Evolutionary conservation across 2,888 invertebrate species (phyloP).

Genomic region (Graphium colonna): DNA sequence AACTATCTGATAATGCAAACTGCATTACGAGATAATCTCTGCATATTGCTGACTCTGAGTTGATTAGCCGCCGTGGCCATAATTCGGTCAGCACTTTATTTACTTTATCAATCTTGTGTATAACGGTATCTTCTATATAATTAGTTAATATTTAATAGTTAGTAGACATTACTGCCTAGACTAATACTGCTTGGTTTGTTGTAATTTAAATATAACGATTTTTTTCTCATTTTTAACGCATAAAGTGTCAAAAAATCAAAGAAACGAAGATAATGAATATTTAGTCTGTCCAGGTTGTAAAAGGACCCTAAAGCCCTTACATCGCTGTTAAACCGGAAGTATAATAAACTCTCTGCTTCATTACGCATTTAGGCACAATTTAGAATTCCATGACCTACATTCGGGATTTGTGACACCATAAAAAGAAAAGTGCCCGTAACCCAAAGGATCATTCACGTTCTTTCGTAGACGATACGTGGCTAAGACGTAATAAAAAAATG

Average conservation of each 20-base stretch:
- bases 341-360: slow-evolving; percentile 7
- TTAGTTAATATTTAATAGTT: too few species aligned
- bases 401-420: slow-evolving; percentile 19
- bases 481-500: slow-evolving; percentile 8
- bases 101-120: too few species aligned
- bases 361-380: slow-evolving; percentile 18
- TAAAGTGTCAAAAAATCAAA: not conserved
- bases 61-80: too few species aligned
- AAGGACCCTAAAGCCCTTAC: not conserved
- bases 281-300: not conserved
- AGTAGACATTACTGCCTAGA: too few species aligned
- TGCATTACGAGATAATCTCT: too few species aligned
- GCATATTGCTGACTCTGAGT: too few species aligned
- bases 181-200: too few species aligned
- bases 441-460: slow-evolving; percentile 8
- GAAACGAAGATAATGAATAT: not conserved
- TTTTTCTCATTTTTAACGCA: too few species aligned
- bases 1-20: too few species aligned
- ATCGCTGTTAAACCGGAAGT: not conserved
- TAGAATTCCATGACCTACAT: slow-evolving; percentile 20
- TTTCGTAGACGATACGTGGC: slow-evolving; percentile 6
- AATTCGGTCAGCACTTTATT: too few species aligned
- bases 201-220: too few species aligned
- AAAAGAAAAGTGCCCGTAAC: slow-evolving; percentile 19
- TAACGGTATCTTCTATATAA: too few species aligned